These are phyloP conservation scores for Antennarius striatus DNA, from an alignment of 2,113 vertebrate species.

Conservation along the genomic window DNA sequence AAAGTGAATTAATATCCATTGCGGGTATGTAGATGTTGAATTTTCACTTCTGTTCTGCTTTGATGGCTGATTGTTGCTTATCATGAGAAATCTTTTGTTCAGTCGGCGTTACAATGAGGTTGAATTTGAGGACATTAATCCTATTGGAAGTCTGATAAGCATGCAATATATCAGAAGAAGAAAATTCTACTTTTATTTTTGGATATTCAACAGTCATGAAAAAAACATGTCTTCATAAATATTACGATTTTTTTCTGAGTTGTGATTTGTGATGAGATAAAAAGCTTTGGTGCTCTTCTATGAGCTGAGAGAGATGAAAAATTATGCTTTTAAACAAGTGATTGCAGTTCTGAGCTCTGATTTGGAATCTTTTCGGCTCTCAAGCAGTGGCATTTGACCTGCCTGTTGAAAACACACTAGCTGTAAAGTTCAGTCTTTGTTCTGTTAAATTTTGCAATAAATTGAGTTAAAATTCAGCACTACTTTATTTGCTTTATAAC, in stretches of 20 bases:
- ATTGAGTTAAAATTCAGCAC: no score
- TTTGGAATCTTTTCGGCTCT: no score
- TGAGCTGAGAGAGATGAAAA: neutral
- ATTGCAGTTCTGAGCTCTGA: no score
- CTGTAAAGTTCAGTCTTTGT: no score
- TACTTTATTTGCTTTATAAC: no score
- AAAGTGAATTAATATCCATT: constrained; percentile 72
- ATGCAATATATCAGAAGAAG: neutral
- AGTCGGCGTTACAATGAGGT: constrained; percentile 8
- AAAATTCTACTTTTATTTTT: no score
- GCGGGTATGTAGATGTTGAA: constrained; percentile 49
- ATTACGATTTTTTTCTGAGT: no score
- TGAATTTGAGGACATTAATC: constrained; percentile 19
- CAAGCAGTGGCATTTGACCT: no score
- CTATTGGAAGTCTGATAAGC: constrained; percentile 13
- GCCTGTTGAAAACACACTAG: no score
- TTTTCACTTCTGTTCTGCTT: constrained; percentile 61
- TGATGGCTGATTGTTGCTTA: constrained; percentile 39
- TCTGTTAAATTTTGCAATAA: no score
- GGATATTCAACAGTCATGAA: no score
- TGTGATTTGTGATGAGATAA: constrained; percentile 33
- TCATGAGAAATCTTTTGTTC: constrained; percentile 14
- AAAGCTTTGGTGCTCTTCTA: constrained; percentile 14
- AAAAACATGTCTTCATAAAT: no score
- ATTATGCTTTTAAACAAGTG: constrained; percentile 15